These are phyloP conservation scores for Lasioglossum zephyrum DNA, from an alignment of 2,888 invertebrate genomes.

Conservation along the genomic window DNA sequence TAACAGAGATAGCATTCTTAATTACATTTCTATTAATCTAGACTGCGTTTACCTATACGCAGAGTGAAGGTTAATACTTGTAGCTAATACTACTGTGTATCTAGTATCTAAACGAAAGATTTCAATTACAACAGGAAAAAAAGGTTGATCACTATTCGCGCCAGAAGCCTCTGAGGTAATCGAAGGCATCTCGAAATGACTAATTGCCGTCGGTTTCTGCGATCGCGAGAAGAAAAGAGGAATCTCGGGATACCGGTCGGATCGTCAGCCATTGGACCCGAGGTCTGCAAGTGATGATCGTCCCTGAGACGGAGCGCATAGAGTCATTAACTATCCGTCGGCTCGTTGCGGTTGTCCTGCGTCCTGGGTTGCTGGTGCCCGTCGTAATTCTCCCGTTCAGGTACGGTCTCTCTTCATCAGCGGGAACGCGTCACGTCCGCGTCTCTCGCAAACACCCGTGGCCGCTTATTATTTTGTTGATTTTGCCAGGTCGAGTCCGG, in stretches of 20 bases:
- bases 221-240: conserved; percentile 21
- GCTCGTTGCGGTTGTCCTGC: conserved; percentile 77
- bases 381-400: conserved; percentile 41
- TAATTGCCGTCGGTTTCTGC: neutral
- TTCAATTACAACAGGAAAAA: neutral
- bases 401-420: conserved; percentile 53
- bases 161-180: neutral
- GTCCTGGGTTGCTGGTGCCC: conserved; percentile 5
- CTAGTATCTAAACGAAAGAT: neutral
- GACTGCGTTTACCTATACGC: too few relatives aligned
- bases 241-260: neutral
- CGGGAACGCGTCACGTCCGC: conserved; percentile 57
- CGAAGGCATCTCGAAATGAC: neutral
- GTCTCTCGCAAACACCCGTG: conserved; percentile 64
- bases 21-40: too few relatives aligned
- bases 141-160: neutral
- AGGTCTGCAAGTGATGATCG: conserved; percentile 65
- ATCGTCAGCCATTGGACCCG: neutral
- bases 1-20: too few relatives aligned
- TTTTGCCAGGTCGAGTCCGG: conserved; percentile 59
- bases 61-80: too few relatives aligned
- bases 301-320: conserved; percentile 76
- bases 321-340: conserved; percentile 80
- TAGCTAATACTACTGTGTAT: too few relatives aligned
- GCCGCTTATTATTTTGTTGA: conserved; percentile 74